phyloP scores from a whole-genome alignment of 1,140 invertebrate species.

The Nymphalis io region DNA sequence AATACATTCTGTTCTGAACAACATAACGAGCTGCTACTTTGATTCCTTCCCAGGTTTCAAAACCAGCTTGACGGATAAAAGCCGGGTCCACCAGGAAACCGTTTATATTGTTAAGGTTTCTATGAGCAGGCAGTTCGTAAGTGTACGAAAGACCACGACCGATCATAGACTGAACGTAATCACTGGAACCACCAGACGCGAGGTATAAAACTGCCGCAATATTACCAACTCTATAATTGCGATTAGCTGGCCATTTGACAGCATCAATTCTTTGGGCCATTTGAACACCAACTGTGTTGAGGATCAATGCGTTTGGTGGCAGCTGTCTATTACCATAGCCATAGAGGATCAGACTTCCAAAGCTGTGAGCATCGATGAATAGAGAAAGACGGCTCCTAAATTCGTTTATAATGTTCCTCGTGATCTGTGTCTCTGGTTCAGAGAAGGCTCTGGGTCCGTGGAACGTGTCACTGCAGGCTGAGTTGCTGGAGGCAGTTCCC shows the following conservation, averaged over 20 bases:
- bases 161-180: slow-evolving; percentile 57
- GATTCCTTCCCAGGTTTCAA: slow-evolving; percentile 62
- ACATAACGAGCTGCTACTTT: slow-evolving; percentile 42
- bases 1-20: slow-evolving; percentile 1
- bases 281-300: slow-evolving; percentile 59
- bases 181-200: slow-evolving; percentile 48
- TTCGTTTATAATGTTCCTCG: slow-evolving; percentile 67
- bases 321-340: slow-evolving; percentile 45
- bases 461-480: slow-evolving; percentile 85
- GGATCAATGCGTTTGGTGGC: slow-evolving; percentile 71
- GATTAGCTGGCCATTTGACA: slow-evolving; percentile 36
- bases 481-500: slow-evolving; percentile 78
- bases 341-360: slow-evolving; percentile 82
- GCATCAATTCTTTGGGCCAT: slow-evolving; percentile 60
- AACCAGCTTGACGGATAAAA: slow-evolving; percentile 59
- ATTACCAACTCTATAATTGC: slow-evolving; percentile 27
- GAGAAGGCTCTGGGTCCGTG: slow-evolving; percentile 86
- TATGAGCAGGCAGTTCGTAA: slow-evolving; percentile 85
- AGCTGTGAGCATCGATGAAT: slow-evolving; percentile 83
- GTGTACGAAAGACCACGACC: slow-evolving; percentile 84
- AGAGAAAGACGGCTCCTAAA: slow-evolving; percentile 72
- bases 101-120: slow-evolving; percentile 71
- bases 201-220: slow-evolving; percentile 28
- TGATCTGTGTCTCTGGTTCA: slow-evolving; percentile 83
- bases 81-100: slow-evolving; percentile 60